These are phyloP conservation scores for Diarsia rubi DNA, from an alignment of 2,888 invertebrate species.

Conservation along the genomic window DNA sequence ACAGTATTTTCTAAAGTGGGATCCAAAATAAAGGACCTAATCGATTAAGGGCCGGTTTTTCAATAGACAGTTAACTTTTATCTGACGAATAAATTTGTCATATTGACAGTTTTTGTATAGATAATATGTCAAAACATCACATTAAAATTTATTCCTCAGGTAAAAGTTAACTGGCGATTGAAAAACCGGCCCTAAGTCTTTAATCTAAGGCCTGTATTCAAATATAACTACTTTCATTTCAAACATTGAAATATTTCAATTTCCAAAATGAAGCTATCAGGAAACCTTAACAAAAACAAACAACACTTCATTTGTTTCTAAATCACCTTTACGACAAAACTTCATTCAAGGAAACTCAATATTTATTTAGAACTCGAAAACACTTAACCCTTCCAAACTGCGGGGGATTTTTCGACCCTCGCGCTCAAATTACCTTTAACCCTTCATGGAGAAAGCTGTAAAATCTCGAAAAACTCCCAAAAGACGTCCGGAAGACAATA, in stretches of 20 bases:
- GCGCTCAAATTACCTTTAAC: constrained; percentile 72
- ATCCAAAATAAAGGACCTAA: background rate
- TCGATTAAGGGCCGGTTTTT: no score
- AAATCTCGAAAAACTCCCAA: constrained; percentile 89
- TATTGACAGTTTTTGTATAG: no score
- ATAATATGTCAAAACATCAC: no score
- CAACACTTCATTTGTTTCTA: constrained; percentile 58
- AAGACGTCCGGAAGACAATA: constrained; percentile 85
- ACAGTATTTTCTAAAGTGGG: background rate
- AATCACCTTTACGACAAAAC: constrained; percentile 67
- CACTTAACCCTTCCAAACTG: constrained; percentile 78
- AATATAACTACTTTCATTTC: background rate
- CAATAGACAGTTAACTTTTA: no score
- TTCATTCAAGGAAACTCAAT: constrained; percentile 65
- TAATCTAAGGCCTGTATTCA: background rate
- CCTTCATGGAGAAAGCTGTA: constrained; percentile 74
- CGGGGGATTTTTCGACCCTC: constrained; percentile 71
- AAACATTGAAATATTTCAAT: constrained; percentile 9
- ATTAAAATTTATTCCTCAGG: no score
- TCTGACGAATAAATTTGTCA: no score
- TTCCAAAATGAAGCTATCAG: constrained; percentile 15
- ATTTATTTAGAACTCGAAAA: constrained; percentile 67
- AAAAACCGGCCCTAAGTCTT: no score
- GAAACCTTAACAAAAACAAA: constrained; percentile 58
- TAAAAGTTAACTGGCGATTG: no score